Evolutionary conservation across 2,113 vertebrate species (phyloP).

Genomic region (Rhegmatorhina hoffmannsi): DNA sequence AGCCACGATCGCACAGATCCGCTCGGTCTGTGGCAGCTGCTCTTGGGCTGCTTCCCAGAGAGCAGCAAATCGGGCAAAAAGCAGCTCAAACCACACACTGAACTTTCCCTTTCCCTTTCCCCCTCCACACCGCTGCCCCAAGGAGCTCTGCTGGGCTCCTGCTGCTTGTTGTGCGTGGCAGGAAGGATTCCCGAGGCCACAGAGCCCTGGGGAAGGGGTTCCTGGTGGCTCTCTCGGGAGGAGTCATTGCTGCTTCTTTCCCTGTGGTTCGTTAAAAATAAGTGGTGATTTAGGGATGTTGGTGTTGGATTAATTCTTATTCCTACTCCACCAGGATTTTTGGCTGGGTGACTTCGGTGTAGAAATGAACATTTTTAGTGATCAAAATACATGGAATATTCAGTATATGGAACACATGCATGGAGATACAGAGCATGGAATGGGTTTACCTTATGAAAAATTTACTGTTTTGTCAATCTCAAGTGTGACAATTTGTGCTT

Average conservation of each 20-base stretch:
- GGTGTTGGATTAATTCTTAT: not conserved
- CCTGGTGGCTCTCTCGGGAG: not conserved
- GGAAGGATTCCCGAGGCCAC: not conserved
- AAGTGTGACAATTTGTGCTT: not conserved
- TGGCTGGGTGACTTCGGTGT: not conserved
- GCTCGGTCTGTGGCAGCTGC: not conserved
- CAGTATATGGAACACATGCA: not conserved
- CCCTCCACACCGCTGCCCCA: not conserved
- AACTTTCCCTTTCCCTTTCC: rapidly evolving
- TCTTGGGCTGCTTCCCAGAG: not conserved
- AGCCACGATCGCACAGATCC: not conserved
- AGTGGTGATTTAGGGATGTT: not conserved
- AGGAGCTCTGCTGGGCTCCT: not conserved
- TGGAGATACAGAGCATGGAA: not conserved
- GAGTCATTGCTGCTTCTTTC: not conserved
- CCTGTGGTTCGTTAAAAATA: not conserved
- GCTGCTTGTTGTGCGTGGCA: not conserved
- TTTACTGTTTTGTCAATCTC: not conserved
- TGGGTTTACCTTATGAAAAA: not conserved
- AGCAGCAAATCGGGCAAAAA: not conserved
- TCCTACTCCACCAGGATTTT: not conserved
- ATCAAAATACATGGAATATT: not conserved
- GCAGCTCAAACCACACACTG: not conserved
- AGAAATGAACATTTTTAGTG: not conserved
- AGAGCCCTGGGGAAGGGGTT: not conserved